phyloP scores from a whole-genome alignment of 2,113 vertebrate species.

The Setophaga coronata region DNA sequence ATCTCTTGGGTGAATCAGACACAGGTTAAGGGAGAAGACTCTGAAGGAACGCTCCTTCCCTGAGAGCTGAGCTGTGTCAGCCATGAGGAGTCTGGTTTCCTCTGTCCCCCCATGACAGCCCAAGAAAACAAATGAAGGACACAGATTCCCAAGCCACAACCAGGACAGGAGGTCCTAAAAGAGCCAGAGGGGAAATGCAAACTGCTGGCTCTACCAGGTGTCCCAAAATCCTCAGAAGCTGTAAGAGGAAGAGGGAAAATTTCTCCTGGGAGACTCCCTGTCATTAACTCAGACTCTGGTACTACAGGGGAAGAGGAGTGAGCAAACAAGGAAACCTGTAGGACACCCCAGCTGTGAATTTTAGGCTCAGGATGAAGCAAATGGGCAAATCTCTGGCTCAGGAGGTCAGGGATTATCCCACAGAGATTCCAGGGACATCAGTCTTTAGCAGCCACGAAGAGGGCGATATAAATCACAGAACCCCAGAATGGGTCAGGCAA shows the following conservation, averaged over 20 bases:
- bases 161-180: background rate
- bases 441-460: background rate
- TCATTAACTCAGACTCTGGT: background rate
- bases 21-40: background rate
- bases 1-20: background rate
- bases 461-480: background rate
- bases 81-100: background rate
- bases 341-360: background rate
- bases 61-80: background rate
- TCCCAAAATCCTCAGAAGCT: background rate
- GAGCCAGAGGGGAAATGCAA: background rate
- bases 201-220: background rate
- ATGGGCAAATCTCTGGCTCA: background rate
- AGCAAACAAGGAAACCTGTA: too few species aligned
- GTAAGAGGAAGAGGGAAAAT: background rate
- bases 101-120: background rate
- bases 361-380: background rate
- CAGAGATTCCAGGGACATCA: background rate
- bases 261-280: background rate
- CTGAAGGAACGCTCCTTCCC: background rate
- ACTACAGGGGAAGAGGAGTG: background rate
- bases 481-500: background rate
- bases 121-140: background rate
- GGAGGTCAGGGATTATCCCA: background rate
- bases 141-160: background rate